Evolutionary conservation across 2,888 invertebrate species (phyloP), one percentile per base, ranked within the genome.

Genomic region (Dioctria linearis): DNA sequence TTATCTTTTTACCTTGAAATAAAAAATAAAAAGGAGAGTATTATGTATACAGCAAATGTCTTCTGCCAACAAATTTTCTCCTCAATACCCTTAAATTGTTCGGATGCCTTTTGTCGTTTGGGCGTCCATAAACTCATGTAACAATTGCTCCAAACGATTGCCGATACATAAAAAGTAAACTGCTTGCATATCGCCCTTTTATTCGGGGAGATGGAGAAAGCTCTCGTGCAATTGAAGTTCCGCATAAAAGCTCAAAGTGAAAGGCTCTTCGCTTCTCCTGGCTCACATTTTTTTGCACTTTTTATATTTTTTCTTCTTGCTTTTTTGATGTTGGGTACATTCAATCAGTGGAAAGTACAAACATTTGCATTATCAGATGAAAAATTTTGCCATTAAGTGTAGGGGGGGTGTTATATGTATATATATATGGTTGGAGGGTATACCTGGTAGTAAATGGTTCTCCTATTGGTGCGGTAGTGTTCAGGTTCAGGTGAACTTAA

Each of bases 301-400:
- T 46, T 46, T 11, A 8, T 11, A 11, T n/a, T 4, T n/a, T 54
- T 54, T 54, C 54, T 71, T 54, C 54, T 73, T 25, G 25, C 11
- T 69, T 51, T 51, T 73, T 46, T 13, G 40, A 40, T 73, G 25
- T 40, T 40, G 54, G 54, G 73, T 73, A 73, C 73, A 73, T 73
- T 73, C 73, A 73, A 73, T 73, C 73, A 73, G 57, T 54, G 13
- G 73, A 57, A 73, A 73, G 73, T 57, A 73, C 73, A 73, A 73
- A 73, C 73, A 73, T 73, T 73, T 73, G 73, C 42, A 73, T 73
- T 73, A 73, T 73, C 73, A 73, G 57, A 73, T 73, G 57, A 40
- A 39, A 73, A 73, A 73, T 59, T 59, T 73, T 40, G 57, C 73
- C 42, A 73, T 54, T 54, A 73, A 73, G 42, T 73, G 25, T 37